Evolutionary conservation across 2,888 invertebrate genomes (phyloP).

Genomic region (Chydorus sphaericus): DNA sequence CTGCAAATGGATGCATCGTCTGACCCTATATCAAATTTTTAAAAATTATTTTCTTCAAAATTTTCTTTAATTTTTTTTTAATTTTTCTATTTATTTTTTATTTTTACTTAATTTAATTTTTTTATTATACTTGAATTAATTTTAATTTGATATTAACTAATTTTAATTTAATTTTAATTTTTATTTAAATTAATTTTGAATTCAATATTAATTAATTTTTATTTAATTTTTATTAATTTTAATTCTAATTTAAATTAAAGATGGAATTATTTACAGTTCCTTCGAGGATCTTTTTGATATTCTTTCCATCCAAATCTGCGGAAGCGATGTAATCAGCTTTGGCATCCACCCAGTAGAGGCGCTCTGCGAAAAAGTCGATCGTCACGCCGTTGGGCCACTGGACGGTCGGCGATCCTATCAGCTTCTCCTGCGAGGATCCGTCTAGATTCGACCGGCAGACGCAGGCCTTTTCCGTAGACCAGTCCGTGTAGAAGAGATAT

Average conservation of each 20-base stretch:
- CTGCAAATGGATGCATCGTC: constrained; percentile 69
- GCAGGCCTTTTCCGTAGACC: constrained; percentile 60
- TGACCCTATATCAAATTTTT: constrained; percentile 31
- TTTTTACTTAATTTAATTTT: too few species aligned
- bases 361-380: constrained; percentile 62
- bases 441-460: constrained; percentile 66
- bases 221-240: background rate
- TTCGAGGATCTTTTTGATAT: constrained; percentile 47
- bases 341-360: constrained; percentile 79
- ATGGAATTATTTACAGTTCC: constrained; percentile 32
- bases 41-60: background rate
- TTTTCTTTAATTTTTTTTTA: background rate
- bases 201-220: too few species aligned
- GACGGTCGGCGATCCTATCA: constrained; percentile 35
- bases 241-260: background rate
- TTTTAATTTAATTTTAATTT: too few species aligned
- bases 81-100: background rate
- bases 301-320: constrained; percentile 51
- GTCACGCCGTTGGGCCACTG: constrained; percentile 80
- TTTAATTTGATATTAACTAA: too few species aligned
- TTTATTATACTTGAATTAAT: too few species aligned
- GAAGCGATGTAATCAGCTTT: constrained; percentile 65
- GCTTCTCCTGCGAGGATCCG: constrained; percentile 49
- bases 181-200: too few species aligned
- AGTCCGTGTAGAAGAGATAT: constrained; percentile 74